A percentile compares a stretch with the other conserved stretches of the same genome.
phyloP scores from a whole-genome alignment of 2,888 invertebrate species.

The Cynaeus angustus region DNA sequence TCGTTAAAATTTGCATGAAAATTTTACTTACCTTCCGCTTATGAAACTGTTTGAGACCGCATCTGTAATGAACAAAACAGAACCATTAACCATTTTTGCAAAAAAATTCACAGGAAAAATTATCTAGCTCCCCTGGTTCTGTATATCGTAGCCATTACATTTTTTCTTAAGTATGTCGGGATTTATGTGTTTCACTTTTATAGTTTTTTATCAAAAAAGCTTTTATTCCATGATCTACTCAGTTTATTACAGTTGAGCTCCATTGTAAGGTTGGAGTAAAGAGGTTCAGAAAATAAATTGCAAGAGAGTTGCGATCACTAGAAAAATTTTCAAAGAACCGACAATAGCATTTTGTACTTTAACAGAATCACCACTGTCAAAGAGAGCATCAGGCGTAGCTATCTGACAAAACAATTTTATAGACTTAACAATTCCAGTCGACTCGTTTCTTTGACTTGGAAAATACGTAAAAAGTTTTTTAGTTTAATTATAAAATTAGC shows the following conservation, averaged over 20 bases:
- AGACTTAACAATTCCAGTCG: not conserved
- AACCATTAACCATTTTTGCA: slow-evolving; percentile 38
- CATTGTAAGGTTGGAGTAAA: slow-evolving; percentile 1
- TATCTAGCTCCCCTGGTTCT: not conserved
- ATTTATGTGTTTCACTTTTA: slow-evolving; percentile 17
- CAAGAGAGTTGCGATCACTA: not conserved
- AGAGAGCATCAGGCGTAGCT: not conserved
- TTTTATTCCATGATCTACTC: slow-evolving; percentile 1
- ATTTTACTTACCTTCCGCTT: slow-evolving; percentile 46
- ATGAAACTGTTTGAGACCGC: slow-evolving; percentile 42
- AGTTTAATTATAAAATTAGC: no score
- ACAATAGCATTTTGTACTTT: not conserved
- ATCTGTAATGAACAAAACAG: slow-evolving; percentile 47
- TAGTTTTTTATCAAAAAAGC: slow-evolving; percentile 14
- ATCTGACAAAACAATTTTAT: not conserved
- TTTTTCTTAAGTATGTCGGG: not conserved
- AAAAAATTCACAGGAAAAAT: slow-evolving; percentile 32
- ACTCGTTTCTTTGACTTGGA: not conserved
- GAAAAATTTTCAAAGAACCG: not conserved
- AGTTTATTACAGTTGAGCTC: not conserved
- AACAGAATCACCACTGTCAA: slow-evolving; percentile 4
- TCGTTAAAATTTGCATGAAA: slow-evolving; percentile 48
- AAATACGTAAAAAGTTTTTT: no score
- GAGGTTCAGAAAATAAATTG: slow-evolving; percentile 1
- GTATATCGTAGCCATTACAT: no score